These are phyloP conservation scores for Nanorana parkeri DNA, from an alignment of 2,113 vertebrate genomes.

Conservation along the genomic window DNA sequence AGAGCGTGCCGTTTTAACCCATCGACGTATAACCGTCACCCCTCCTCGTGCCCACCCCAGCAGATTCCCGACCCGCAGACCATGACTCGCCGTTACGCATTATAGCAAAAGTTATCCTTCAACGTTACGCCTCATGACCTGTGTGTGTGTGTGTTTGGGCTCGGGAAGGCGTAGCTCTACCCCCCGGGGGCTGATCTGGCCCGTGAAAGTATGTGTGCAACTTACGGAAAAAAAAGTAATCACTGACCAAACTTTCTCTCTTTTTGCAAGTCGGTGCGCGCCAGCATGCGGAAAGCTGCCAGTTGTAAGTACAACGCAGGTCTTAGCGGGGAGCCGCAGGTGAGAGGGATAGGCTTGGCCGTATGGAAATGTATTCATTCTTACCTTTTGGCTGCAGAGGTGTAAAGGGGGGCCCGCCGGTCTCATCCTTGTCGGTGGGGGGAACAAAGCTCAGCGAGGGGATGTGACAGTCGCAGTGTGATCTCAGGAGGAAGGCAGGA, in stretches of 20 bases:
- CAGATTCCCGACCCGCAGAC: neutral
- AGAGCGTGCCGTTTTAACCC: too few relatives aligned
- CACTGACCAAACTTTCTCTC: neutral
- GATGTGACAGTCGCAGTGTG: conserved; percentile 12
- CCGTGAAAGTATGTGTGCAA: neutral
- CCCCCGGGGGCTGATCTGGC: neutral
- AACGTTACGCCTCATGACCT: neutral
- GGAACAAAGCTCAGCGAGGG: neutral
- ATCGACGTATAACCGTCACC: neutral
- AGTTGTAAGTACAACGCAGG: too few relatives aligned
- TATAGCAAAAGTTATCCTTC: conserved; percentile 16
- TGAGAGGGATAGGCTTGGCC: neutral
- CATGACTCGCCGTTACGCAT: neutral
- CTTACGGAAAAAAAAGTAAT: neutral
- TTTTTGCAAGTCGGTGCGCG: neutral
- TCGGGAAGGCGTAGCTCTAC: neutral
- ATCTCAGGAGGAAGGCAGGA: conserved; percentile 5
- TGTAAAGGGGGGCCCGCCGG: neutral
- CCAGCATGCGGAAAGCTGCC: neutral
- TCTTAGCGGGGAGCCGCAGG: neutral
- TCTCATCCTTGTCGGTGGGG: neutral
- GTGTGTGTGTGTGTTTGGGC: neutral
- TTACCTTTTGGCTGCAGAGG: conserved; percentile 28
- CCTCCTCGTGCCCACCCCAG: neutral
- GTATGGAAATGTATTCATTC: neutral